These are phyloP conservation scores for Sylvia borin DNA, from an alignment of 2,797 vertebrate species.

Conservation along the genomic window DNA sequence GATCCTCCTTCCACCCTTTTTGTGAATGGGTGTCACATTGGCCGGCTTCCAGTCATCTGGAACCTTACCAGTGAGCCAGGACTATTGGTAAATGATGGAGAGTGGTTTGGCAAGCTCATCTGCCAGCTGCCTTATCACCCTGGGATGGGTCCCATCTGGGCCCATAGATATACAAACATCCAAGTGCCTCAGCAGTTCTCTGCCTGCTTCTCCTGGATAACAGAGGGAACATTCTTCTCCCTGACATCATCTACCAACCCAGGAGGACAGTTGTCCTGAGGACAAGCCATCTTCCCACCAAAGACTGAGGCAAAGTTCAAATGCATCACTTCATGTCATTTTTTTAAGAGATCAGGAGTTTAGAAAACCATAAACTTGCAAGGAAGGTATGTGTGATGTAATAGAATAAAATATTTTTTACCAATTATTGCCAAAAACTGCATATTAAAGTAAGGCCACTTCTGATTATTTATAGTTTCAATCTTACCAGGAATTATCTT, in stretches of 20 bases:
- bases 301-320: neutral
- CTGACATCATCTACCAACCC: neutral
- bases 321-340: neutral
- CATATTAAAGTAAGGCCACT: neutral
- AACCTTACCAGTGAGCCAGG: neutral
- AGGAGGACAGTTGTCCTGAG: neutral
- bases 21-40: neutral
- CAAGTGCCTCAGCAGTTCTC: neutral
- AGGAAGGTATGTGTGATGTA: accelerated
- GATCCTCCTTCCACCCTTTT: neutral
- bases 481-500: neutral
- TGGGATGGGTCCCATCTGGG: too few relatives aligned
- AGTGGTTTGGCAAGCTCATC: accelerated
- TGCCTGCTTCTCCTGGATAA: neutral
- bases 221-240: neutral
- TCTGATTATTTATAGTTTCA: neutral
- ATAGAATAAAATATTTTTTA: neutral
- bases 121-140: neutral
- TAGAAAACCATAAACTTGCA: neutral
- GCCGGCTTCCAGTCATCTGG: neutral
- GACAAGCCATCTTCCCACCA: neutral
- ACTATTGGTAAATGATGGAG: neutral
- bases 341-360: neutral
- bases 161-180: neutral
- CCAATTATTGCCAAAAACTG: neutral